Evolutionary conservation across 2,888 invertebrate species (phyloP).

Genomic region (Philonicus albiceps): DNA sequence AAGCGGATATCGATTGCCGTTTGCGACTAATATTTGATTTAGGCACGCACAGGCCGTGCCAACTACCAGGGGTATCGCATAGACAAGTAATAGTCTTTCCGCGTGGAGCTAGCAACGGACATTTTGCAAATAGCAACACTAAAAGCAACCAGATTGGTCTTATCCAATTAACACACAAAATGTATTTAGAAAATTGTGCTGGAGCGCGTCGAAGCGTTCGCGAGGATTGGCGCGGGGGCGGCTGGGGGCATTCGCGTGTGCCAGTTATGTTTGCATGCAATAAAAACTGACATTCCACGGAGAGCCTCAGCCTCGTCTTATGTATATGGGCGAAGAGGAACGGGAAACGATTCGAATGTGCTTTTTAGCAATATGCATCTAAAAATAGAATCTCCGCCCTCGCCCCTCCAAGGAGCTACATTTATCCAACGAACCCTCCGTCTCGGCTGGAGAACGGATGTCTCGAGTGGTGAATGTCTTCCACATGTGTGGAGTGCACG

Average conservation of each 20-base stretch:
- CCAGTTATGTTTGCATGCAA: neutral
- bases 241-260: neutral
- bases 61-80: conserved; percentile 10
- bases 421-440: neutral
- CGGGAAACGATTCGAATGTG: neutral
- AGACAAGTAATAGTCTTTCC: neutral
- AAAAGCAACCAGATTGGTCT: neutral
- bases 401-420: neutral
- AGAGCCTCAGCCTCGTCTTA: neutral
- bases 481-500: neutral
- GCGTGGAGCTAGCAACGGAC: conserved; percentile 5
- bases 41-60: conserved; percentile 13
- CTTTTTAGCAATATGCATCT: conserved; percentile 7
- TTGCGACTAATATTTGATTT: conserved; percentile 19
- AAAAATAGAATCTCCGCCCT: neutral
- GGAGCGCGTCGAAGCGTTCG: neutral
- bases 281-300: neutral
- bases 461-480: conserved; percentile 15
- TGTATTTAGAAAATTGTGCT: conserved; percentile 12
- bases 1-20: conserved; percentile 33
- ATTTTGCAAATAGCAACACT: neutral
- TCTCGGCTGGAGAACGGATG: conserved; percentile 26
- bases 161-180: conserved; percentile 16
- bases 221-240: neutral
- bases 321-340: neutral